These are phyloP conservation scores for Nanorana parkeri DNA, from an alignment of 2,113 vertebrate genomes.

Conservation along the genomic window DNA sequence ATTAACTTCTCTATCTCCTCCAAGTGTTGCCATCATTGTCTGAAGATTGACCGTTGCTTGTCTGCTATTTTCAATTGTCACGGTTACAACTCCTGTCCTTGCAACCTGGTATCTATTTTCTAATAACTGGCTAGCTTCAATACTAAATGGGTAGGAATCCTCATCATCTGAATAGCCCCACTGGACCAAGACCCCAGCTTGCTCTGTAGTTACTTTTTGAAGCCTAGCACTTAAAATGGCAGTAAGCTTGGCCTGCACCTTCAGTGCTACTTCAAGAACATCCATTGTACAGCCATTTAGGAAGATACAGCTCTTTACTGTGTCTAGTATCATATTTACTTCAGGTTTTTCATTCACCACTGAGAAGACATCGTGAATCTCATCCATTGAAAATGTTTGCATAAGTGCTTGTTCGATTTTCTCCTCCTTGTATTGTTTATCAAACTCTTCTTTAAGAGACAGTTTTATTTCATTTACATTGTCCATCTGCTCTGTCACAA, in stretches of 20 bases:
- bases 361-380: constrained; percentile 23
- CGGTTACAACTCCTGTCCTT: background rate
- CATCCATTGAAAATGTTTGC: background rate
- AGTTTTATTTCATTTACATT: background rate
- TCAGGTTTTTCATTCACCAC: background rate
- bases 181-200: constrained; percentile 10
- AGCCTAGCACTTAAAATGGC: background rate
- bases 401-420: constrained; percentile 14
- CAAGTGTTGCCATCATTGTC: background rate
- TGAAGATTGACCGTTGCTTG: background rate
- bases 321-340: constrained; percentile 1
- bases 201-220: background rate
- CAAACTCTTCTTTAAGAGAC: background rate
- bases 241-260: background rate
- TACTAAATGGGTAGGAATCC: background rate
- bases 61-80: background rate
- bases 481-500: background rate
- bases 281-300: constrained; percentile 14
- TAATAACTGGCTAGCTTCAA: constrained; percentile 5
- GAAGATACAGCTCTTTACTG: background rate
- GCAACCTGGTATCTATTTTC: background rate
- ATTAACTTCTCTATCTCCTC: background rate
- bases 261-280: background rate
- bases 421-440: background rate
- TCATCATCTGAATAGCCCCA: constrained; percentile 7